A percentile compares a stretch with the other conserved stretches of the same genome.
phyloP scores from a whole-genome alignment of 2,888 invertebrate genomes.

The Aleiodes testaceus region DNA sequence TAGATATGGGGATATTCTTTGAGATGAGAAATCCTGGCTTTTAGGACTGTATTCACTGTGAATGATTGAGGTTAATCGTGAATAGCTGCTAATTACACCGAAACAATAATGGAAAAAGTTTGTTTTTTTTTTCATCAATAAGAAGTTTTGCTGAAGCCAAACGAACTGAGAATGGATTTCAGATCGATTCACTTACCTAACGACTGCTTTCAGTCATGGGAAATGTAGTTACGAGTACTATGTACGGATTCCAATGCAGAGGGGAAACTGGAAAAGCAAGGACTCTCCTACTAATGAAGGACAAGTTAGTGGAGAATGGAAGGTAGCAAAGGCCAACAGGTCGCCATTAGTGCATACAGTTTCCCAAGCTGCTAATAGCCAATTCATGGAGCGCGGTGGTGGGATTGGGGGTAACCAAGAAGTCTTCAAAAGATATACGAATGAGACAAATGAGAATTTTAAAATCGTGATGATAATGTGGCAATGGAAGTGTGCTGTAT shows the following conservation, averaged over 20 bases:
- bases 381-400: constrained; percentile 69
- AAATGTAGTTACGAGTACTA: constrained; percentile 16
- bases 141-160: not conserved
- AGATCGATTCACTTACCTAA: constrained; percentile 21
- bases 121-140: too few species aligned
- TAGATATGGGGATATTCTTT: constrained; percentile 11
- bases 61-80: too few species aligned
- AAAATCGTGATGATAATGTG: constrained; percentile 5
- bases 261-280: constrained; percentile 27
- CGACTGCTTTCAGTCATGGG: constrained; percentile 28
- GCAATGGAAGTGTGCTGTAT: not conserved
- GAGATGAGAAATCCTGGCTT: not conserved
- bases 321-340: constrained; percentile 69
- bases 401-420: constrained; percentile 10
- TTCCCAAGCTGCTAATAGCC: constrained; percentile 74
- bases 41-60: too few species aligned
- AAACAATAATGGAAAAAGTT: too few species aligned
- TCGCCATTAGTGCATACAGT: constrained; percentile 72
- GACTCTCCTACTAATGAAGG: constrained; percentile 26
- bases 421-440: constrained; percentile 7
- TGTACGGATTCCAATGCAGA: constrained; percentile 14
- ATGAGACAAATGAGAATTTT: not conserved
- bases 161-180: constrained; percentile 12
- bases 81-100: not conserved
- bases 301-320: constrained; percentile 23